phyloP scores from a whole-genome alignment of 2,113 vertebrate genomes.

The Scatophagus argus region DNA sequence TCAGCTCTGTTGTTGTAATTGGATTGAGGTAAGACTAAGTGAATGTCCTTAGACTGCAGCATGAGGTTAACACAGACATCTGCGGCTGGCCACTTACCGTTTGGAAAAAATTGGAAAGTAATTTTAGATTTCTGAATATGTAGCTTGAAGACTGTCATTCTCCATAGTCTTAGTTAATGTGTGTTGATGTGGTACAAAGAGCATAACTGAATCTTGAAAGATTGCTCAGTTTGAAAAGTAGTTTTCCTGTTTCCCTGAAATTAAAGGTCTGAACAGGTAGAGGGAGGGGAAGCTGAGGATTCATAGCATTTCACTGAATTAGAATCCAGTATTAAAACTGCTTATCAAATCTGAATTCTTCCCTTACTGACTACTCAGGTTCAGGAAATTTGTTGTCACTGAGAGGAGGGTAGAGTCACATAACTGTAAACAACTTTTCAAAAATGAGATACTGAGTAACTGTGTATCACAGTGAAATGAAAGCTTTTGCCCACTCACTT shows the following conservation, averaged over 20 bases:
- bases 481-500: neutral
- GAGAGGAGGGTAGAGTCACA: too few species aligned
- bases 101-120: constrained; percentile 13
- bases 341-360: neutral
- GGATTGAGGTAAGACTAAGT: constrained; percentile 44
- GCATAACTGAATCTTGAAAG: constrained; percentile 21
- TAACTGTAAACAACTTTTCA: neutral
- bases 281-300: neutral
- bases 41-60: constrained; percentile 22
- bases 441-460: neutral
- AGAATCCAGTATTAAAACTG: neutral
- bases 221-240: constrained; percentile 5
- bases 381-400: too few species aligned
- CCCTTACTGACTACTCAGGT: too few species aligned
- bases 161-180: constrained; percentile 21
- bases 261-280: neutral
- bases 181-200: constrained; percentile 8
- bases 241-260: neutral
- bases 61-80: constrained; percentile 36
- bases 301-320: neutral
- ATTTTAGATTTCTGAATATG: constrained; percentile 43
- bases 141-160: constrained; percentile 15
- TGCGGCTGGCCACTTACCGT: constrained; percentile 2
- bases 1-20: constrained; percentile 29
- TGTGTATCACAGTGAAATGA: neutral